Conservation (phyloP, 2,888 invertebrate species). For the Heliconius aoede region DNA sequence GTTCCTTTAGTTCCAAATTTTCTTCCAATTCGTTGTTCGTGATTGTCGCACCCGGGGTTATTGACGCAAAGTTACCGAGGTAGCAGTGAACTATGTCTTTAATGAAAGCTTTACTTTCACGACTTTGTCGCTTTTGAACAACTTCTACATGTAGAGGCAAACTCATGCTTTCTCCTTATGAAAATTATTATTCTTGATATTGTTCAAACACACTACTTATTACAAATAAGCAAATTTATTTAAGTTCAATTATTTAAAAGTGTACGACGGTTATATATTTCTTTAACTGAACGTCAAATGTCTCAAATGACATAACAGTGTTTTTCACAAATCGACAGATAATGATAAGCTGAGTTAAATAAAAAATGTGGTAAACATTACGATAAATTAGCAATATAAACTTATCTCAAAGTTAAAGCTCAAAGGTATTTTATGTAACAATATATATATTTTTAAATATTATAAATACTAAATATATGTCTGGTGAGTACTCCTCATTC, state of each 20-base stretch:
- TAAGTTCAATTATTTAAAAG: not conserved
- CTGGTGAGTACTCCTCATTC: too few relatives aligned
- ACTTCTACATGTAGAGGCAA: constrained; percentile 70
- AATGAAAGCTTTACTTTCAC: constrained; percentile 61
- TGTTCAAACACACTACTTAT: not conserved
- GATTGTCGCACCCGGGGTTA: constrained; percentile 65
- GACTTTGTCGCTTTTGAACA: constrained; percentile 67
- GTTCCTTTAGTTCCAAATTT: constrained; percentile 59
- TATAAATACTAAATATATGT: not conserved
- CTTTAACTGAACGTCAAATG: not conserved
- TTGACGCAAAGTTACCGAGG: constrained; percentile 59
- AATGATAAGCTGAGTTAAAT: not conserved
- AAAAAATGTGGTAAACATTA: not conserved
- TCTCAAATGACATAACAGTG: not conserved
- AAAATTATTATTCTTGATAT: not conserved
- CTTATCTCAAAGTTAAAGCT: too few relatives aligned
- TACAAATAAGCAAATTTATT: not conserved
- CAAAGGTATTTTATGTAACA: too few relatives aligned
- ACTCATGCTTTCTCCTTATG: constrained; percentile 55
- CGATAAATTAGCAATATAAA: too few relatives aligned
- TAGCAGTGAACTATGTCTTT: constrained; percentile 62
- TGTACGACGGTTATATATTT: not conserved
- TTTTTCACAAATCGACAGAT: not conserved
- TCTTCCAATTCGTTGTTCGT: constrained; percentile 60
- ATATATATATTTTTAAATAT: too few relatives aligned